Evolutionary conservation across 1,140 invertebrate genomes (phyloP).

Genomic region (Penaeus vannamei): DNA sequence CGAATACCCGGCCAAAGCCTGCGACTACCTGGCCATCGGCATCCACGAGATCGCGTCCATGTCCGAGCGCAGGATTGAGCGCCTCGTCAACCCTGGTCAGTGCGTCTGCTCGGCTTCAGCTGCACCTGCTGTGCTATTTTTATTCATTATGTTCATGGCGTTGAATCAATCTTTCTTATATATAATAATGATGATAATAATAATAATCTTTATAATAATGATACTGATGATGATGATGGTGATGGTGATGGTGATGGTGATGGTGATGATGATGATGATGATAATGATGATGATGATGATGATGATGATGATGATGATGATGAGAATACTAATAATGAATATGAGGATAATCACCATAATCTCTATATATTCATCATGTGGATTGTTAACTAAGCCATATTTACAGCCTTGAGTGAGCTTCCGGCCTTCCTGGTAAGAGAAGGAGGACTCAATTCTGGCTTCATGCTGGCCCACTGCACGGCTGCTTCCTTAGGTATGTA

Average conservation of each 20-base stretch:
- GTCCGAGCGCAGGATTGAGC: conserved; percentile 81
- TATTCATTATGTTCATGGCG: background rate
- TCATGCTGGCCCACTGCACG: conserved; percentile 84
- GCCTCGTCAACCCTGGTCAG: conserved; percentile 81
- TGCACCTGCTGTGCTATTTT: background rate
- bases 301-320: too few species aligned
- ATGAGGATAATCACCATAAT: too few species aligned
- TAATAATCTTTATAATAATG: too few species aligned
- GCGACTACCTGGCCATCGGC: conserved; percentile 83
- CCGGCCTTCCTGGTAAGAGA: conserved; percentile 82
- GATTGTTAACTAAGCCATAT: background rate
- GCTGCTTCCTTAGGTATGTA: conserved; percentile 79
- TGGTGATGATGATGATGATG: too few species aligned
- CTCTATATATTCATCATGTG: too few species aligned
- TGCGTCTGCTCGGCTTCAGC: background rate
- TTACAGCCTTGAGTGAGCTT: conserved; percentile 77
- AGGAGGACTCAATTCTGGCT: conserved; percentile 83
- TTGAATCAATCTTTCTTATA: too few species aligned
- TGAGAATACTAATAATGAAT: too few species aligned
- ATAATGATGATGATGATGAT: too few species aligned
- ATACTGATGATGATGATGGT: too few species aligned
- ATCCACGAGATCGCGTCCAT: conserved; percentile 82
- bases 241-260: too few species aligned
- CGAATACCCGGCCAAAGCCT: conserved; percentile 83
- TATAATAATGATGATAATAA: too few species aligned